phyloP scores from a whole-genome alignment of 2,797 vertebrate genomes.

The Clarias platycephalus region DNA sequence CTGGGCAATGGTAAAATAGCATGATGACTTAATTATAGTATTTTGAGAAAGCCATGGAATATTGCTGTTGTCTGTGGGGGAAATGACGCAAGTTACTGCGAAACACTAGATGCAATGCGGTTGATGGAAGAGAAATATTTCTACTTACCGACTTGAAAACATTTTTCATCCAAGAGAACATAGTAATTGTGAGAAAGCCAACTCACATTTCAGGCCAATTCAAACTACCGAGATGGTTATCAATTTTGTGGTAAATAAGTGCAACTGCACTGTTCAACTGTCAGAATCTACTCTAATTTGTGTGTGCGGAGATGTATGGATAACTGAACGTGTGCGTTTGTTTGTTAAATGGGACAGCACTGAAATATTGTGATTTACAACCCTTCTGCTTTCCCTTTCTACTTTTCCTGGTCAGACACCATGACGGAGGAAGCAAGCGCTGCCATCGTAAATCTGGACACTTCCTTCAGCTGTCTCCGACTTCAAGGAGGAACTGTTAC shows the following conservation, averaged over 20 bases:
- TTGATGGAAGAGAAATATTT: slow-evolving; percentile 8
- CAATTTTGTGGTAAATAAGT: neutral
- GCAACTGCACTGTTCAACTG: neutral
- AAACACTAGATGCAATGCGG: slow-evolving; percentile 6
- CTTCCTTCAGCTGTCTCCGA: slow-evolving; percentile 78
- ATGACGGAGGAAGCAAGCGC: slow-evolving; percentile 67
- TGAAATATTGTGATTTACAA: slow-evolving; percentile 70
- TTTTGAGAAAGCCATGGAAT: slow-evolving; percentile 20
- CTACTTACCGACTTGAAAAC: neutral
- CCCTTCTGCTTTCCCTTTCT: slow-evolving; percentile 56
- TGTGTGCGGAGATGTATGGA: neutral
- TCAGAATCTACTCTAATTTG: neutral
- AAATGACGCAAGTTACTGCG: slow-evolving; percentile 29
- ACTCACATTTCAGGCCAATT: neutral
- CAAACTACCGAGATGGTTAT: neutral
- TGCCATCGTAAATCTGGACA: slow-evolving; percentile 76
- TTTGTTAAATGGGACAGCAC: slow-evolving; percentile 12
- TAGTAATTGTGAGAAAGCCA: neutral
- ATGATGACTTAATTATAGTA: slow-evolving; percentile 59
- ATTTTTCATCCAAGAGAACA: slow-evolving; percentile 1
- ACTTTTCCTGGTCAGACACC: slow-evolving; percentile 70
- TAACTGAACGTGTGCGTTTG: neutral
- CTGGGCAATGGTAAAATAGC: slow-evolving; percentile 67
- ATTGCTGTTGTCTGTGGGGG: neutral
- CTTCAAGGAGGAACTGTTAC: slow-evolving; percentile 77